Evolutionary conservation across 2,113 vertebrate genomes (phyloP).

Genomic region (Eptesicus fuscus): DNA sequence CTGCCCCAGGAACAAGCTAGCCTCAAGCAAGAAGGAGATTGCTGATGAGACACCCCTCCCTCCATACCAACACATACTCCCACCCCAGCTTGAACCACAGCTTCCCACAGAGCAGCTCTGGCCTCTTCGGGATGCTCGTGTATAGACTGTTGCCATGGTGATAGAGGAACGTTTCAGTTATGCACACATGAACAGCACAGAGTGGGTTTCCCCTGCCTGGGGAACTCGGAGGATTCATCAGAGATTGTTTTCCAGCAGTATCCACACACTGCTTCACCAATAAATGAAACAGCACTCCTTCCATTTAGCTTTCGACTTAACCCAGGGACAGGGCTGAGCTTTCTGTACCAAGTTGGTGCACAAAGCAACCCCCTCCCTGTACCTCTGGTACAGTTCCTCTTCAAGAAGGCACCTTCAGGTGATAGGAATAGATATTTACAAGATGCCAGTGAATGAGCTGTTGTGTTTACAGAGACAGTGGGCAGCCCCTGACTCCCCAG

Average conservation of each 20-base stretch:
- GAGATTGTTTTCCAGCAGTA: conserved; percentile 47
- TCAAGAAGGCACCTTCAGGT: background rate
- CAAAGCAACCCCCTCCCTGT: background rate
- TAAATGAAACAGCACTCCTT: background rate
- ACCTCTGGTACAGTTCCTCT: background rate
- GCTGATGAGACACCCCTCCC: background rate
- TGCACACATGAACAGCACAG: conserved; percentile 33
- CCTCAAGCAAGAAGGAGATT: conserved; percentile 23
- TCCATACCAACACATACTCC: background rate
- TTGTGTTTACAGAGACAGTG: background rate
- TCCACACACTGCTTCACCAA: background rate
- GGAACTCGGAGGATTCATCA: conserved; percentile 66
- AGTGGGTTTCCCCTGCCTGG: conserved; percentile 75
- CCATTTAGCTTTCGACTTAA: background rate
- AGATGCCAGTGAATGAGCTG: background rate
- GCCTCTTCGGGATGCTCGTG: conserved; percentile 45
- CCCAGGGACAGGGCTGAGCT: background rate
- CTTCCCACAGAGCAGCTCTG: conserved; percentile 47
- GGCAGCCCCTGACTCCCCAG: background rate
- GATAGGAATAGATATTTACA: background rate
- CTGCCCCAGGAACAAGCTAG: background rate
- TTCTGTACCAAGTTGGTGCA: background rate
- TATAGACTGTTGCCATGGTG: conserved; percentile 70
- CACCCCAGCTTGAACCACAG: conserved; percentile 40
- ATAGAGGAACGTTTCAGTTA: conserved; percentile 58